Base-by-base conservation (phyloP, 92 coral and sea anemone genomes). In the Palythoa grandiflora region DNA sequence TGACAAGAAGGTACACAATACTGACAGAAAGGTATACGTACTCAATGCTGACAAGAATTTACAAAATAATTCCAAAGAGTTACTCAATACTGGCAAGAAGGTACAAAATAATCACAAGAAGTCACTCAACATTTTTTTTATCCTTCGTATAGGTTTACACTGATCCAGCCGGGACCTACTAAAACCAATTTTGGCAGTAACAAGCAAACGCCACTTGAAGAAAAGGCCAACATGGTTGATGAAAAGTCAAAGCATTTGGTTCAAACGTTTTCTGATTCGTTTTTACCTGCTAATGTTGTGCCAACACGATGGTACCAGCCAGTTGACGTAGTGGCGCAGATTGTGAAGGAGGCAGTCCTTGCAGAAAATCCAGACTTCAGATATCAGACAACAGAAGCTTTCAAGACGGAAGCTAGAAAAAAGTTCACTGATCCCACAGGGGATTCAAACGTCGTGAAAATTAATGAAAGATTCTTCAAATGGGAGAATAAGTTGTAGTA, bases 361-460 rank as follows among this genome's bases (percentile, higher is more conserved):
- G 84, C 84, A 17, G 84, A 79, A 21, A 79, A 79, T 36, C 84
- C 84, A 10, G 50, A 59, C 15, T 79, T 79, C 73, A 59, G 84
- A 16, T 79, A 79, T 21, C 84, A 79, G 38, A 57, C 84, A n/a
- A 75, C 80, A 5, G 65, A 75, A 20, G 17, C 13, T 9, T 50
- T 51, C 6, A 75, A 51, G 63, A 3, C 28, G 50, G 84, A 79
- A 38, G 73, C 84, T 60, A 61, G 39, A 9, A 38, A 40, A 16
- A 79, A 61, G 73, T 79, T 60, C 1, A 16, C 8, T 19, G 84
- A 79, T 10, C 84, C 84, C 3, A 79, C 84, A 16, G 84, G 84
- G 1, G 68, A 61, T 38, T 79, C 84, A 2, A 55, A 59, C 39
- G 63, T 78, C 14, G 70, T 10, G 50, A 61, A 16, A 38, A n/a